Percentiles rank a stretch among this genome's conserved stretches.
These are phyloP conservation scores for Holothuria scabra DNA, from an alignment of 53 echinoderm and acorn worm genomes.

Conservation along the genomic window DNA sequence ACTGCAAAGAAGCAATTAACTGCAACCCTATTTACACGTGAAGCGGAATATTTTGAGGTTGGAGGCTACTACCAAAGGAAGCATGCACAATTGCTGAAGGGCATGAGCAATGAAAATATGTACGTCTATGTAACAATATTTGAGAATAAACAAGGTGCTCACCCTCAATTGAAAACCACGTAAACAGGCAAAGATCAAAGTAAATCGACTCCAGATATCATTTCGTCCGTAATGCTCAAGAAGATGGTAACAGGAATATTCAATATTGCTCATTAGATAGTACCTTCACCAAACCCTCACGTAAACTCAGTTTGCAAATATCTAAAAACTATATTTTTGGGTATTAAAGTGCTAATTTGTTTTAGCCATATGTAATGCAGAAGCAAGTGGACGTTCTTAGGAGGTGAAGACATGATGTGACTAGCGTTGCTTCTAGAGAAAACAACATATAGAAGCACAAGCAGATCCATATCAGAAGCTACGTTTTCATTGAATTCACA, in stretches of 20 bases:
- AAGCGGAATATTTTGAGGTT: conserved; percentile 56
- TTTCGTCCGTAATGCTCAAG: conserved; percentile 39
- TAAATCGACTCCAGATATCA: conserved; percentile 58
- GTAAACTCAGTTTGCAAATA: not conserved
- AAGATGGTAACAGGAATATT: conserved; percentile 39
- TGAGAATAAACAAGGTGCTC: conserved; percentile 59
- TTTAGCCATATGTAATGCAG: no score
- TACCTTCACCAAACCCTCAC: not conserved
- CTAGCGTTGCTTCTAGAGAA: no score
- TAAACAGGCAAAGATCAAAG: conserved; percentile 46
- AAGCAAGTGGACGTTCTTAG: not conserved
- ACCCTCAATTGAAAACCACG: conserved; percentile 47
- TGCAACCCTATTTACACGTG: conserved; percentile 48
- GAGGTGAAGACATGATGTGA: not conserved
- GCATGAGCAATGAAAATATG: not conserved
- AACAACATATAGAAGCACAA: no score
- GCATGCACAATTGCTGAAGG: conserved; percentile 50
- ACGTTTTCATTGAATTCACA: no score
- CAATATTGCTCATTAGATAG: not conserved
- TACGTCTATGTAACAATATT: conserved; percentile 2
- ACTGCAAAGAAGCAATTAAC: conserved; percentile 49
- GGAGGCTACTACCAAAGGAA: conserved; percentile 46
- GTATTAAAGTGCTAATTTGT: not conserved
- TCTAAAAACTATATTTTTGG: not conserved
- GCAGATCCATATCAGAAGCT: no score